Evolutionary conservation across 2,888 invertebrate species (phyloP), one percentile per base, ranked within the genome.

Genomic region (Dolichomitus sp.): DNA sequence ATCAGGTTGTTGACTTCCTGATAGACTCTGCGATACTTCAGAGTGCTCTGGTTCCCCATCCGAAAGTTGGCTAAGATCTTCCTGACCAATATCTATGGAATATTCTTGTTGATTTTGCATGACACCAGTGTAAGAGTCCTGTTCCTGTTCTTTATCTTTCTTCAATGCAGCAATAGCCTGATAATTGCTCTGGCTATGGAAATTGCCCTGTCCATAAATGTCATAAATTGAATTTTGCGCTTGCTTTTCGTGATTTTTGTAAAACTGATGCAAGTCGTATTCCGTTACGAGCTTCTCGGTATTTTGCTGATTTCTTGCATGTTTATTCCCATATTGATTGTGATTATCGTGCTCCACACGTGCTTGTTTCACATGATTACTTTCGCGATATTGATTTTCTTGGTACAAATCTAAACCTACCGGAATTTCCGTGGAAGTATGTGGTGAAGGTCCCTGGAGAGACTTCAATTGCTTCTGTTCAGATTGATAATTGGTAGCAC

Each of bases 1-100:
- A n/a, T 78, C 90, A 45, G 86, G 83, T 27, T 74, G 23, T 11
- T 83, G 2, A 23, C n/a, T n/a, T 52, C 37, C 66, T 9, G 66
- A 68, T 33, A 69, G 23, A 9, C 45, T 61, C 50, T 78, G 59
- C n/a, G 50, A 59, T 11, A 54, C 59, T 45, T 61, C 33, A 9
- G 45, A 17, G 45, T 59, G 45, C n/a, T 75, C 48, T n/a, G 70
- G 72, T 61, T 59, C 73, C 17, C 72, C 23, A 14, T 65, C 66
- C 3, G 37, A n/a, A 14, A 52, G 23, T 11, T 73, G 14, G 12
- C 45, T 30, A 19, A 45, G 40, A 14, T 57, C 27, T 23, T n/a
- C 23, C 19, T 69, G 40, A 69, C 37, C 50, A 17, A 52, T 42
- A 23, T 80, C 45, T 63, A 45, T 19, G 17, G 61, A 50, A 37